These are phyloP conservation scores for Fregetta grallaria DNA, from an alignment of 2,113 vertebrate species.

Conservation along the genomic window DNA sequence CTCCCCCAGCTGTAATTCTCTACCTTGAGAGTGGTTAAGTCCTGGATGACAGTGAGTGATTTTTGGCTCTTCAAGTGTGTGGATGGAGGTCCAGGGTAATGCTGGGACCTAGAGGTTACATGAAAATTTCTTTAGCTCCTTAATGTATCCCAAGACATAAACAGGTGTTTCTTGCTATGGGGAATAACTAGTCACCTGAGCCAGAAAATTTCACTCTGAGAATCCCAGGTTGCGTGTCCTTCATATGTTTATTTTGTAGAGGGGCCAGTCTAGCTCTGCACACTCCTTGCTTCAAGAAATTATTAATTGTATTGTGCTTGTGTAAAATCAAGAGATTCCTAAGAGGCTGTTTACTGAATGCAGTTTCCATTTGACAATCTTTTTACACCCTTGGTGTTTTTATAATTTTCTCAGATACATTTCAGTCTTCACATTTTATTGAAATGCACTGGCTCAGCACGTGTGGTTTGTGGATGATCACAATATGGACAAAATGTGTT, in stretches of 20 bases:
- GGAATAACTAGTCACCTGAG: background rate
- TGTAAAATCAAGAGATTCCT: background rate
- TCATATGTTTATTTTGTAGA: background rate
- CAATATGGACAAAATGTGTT: background rate
- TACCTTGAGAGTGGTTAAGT: background rate
- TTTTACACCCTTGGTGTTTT: background rate
- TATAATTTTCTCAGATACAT: background rate
- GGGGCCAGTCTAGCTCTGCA: background rate
- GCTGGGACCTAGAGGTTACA: background rate
- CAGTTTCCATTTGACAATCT: background rate
- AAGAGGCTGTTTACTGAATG: background rate
- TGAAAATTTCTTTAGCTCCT: background rate
- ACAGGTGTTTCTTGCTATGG: background rate
- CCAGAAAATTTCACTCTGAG: background rate
- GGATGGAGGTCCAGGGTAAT: background rate
- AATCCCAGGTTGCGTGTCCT: background rate
- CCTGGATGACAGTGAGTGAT: background rate
- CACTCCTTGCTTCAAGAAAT: background rate
- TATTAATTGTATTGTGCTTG: background rate
- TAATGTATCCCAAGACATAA: background rate
- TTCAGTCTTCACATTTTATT: background rate
- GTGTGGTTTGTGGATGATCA: background rate
- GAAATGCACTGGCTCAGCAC: background rate
- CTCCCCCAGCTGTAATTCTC: fast-evolving
- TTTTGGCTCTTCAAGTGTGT: background rate